Evolutionary conservation across 2,888 invertebrate genomes (phyloP).

Genomic region (Agrochola litura): DNA sequence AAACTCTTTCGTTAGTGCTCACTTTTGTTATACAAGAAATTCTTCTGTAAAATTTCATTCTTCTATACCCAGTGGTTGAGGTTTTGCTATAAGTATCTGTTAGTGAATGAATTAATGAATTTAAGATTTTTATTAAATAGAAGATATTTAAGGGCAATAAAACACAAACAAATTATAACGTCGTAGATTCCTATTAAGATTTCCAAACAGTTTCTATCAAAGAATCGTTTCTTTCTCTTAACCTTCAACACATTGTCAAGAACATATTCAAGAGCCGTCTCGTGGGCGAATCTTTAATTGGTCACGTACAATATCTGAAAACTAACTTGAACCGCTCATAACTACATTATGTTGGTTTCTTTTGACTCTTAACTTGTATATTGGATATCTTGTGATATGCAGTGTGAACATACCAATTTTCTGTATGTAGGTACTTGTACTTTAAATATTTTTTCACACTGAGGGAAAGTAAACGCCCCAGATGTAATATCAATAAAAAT

Average conservation of each 20-base stretch:
- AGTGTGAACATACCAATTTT: background rate
- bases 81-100: too few relatives aligned
- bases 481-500: too few relatives aligned
- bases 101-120: too few relatives aligned
- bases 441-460: background rate
- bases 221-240: background rate
- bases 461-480: too few relatives aligned
- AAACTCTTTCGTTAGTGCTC: too few relatives aligned
- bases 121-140: too few relatives aligned
- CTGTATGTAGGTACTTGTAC: background rate
- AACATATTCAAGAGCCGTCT: conserved; percentile 26
- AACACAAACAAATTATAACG: too few relatives aligned
- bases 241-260: conserved; percentile 30
- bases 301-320: conserved; percentile 41
- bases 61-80: too few relatives aligned
- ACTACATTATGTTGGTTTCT: background rate
- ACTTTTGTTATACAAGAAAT: too few relatives aligned
- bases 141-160: too few relatives aligned
- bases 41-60: too few relatives aligned
- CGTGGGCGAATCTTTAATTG: conserved; percentile 28
- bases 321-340: conserved; percentile 15
- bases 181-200: too few relatives aligned
- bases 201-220: background rate
- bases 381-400: background rate
- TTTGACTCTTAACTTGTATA: background rate